Base-by-base conservation (phyloP, 2,888 invertebrate species). In the Mesopsocus fuscifrons region DNA sequence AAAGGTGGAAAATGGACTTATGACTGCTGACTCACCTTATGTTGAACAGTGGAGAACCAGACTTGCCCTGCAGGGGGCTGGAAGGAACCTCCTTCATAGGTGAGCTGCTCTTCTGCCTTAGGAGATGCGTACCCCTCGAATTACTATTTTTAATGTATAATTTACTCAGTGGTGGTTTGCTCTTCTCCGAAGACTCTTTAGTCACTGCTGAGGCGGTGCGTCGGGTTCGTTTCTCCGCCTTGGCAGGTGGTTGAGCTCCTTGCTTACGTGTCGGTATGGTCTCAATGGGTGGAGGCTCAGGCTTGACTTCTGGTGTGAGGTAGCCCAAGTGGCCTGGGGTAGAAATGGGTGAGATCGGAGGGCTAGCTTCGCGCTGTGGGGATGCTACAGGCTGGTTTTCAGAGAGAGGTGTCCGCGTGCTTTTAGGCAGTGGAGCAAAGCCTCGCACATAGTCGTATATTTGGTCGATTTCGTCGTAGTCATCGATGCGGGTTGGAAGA, bases 361-460 rank as follows among this genome's bases (percentile, higher is more conserved):
- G 21, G 38, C 59, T 49, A 49, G 59, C 52, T 38, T 33, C 26
- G 45, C 45, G 3, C 44, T 45, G 33, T 51, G 53, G n/a, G 47
- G 50, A 2, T 44, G 42, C 50, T 54, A 51, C 49, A 54, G 52
- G 38, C 35, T 22, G 54, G 50, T n/a, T 51, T 58, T 65, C 59
- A 52, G 59, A 64, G 53, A 74, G 77, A 0, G 75, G 74, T 1
- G 75, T 72, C 53, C 75, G 69, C 18, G 78, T 72, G 54, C 74
- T 81, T 59, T 85, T 84, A 3, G 91, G 88, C 21, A 88, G 68
- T 2, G 88, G 88, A 41, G 89, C 89, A 52, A 92, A 81, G 1
- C 92, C 91, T 48, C 92, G 69, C 0, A 94, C 89, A 59, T 92
- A 94, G 58, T 91, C 89, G 59, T 94, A 94, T 50, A 94, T 88